These are phyloP conservation scores for Anthrax anthrax DNA, from an alignment of 2,888 invertebrate genomes.

Conservation along the genomic window DNA sequence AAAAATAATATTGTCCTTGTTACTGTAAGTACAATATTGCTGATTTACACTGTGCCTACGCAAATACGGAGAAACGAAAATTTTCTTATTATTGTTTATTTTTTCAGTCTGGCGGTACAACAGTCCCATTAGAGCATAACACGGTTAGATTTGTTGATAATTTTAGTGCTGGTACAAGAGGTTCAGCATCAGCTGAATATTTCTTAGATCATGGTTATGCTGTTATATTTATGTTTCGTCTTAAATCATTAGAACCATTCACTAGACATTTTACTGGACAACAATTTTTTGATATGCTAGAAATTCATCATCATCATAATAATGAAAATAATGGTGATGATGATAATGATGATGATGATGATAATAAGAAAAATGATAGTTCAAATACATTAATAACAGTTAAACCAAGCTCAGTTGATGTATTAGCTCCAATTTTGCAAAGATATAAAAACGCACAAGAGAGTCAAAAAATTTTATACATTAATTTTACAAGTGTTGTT, in stretches of 20 bases:
- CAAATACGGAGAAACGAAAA: background rate
- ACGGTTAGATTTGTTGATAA: slow-evolving; percentile 98
- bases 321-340: no score
- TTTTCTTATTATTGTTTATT: slow-evolving; percentile 1
- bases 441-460: slow-evolving; percentile 71
- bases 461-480: slow-evolving; percentile 54
- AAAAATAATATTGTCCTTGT: slow-evolving; percentile 60
- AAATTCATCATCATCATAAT: slow-evolving; percentile 38
- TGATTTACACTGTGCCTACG: background rate
- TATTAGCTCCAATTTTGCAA: slow-evolving; percentile 52
- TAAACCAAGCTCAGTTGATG: slow-evolving; percentile 56
- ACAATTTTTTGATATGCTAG: slow-evolving; percentile 66
- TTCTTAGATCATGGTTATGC: slow-evolving; percentile 78
- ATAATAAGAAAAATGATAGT: no score
- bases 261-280: slow-evolving; percentile 71
- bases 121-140: slow-evolving; percentile 90
- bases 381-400: slow-evolving; percentile 54
- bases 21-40: slow-evolving; percentile 46
- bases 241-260: slow-evolving; percentile 83
- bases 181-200: slow-evolving; percentile 89
- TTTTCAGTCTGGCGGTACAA: slow-evolving; percentile 85
- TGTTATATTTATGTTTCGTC: slow-evolving; percentile 86
- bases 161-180: slow-evolving; percentile 93
- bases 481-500: slow-evolving; percentile 70
- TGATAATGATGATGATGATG: slow-evolving; percentile 37